Percentiles rank a stretch among this genome's conserved stretches.
Evolutionary conservation across 2,113 vertebrate species (phyloP).

Genomic region (Porphyrio hochstetteri): DNA sequence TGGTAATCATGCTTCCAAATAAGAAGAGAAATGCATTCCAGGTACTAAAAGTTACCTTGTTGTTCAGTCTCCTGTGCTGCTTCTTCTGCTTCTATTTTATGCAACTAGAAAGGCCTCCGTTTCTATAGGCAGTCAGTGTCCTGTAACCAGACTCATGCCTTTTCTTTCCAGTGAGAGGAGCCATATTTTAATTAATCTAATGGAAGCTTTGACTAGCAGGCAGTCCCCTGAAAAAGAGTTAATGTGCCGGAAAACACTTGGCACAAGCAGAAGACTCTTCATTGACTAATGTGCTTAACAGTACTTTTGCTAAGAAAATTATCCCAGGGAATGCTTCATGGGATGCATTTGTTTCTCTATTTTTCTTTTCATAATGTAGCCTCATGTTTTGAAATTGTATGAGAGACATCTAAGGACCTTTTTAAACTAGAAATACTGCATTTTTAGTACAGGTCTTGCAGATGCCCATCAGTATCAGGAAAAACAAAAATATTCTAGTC

Average conservation of each 20-base stretch:
- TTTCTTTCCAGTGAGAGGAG: constrained; percentile 57
- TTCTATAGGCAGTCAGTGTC: neutral
- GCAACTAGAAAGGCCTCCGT: neutral
- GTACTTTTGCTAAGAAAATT: constrained; percentile 46
- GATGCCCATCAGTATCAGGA: neutral
- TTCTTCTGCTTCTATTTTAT: neutral
- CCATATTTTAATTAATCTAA: constrained; percentile 76
- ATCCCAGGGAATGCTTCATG: constrained; percentile 42
- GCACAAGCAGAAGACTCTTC: constrained; percentile 43
- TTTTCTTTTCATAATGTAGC: neutral
- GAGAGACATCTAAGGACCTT: constrained; percentile 1
- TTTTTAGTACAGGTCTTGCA: constrained; percentile 21
- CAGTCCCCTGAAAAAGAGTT: constrained; percentile 63
- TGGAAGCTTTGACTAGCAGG: constrained; percentile 67
- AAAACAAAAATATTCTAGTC: neutral
- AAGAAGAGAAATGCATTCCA: constrained; percentile 46
- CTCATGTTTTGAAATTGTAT: constrained; percentile 22
- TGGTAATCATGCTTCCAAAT: constrained; percentile 62
- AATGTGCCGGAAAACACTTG: constrained; percentile 61
- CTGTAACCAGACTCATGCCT: constrained; percentile 26
- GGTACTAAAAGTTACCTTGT: neutral
- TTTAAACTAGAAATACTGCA: neutral
- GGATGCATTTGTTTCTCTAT: neutral
- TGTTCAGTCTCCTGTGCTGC: neutral
- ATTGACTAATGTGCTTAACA: constrained; percentile 36